Percentiles rank a stretch among this genome's conserved stretches.
phyloP scores from a whole-genome alignment of 1,140 invertebrate genomes.

The Megathymus violae region DNA sequence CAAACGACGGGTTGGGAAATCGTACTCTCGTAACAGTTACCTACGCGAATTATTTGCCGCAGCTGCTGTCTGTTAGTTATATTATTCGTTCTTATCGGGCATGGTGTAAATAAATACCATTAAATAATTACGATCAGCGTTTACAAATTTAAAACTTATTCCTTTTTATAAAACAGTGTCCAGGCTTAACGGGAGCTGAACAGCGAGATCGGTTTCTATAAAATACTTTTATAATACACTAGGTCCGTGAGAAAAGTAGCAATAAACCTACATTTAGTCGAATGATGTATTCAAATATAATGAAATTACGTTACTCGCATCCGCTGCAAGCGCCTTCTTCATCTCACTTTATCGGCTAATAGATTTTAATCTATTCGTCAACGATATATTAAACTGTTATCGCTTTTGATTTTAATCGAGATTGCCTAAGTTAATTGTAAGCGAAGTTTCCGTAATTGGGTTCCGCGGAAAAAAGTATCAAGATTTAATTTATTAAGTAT shows the following conservation, averaged over 20 bases:
- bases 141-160: slow-evolving; percentile 8
- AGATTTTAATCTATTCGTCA: slow-evolving; percentile 80
- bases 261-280: slow-evolving; percentile 82
- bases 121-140: neutral
- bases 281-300: slow-evolving; percentile 82
- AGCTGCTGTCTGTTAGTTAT: slow-evolving; percentile 49
- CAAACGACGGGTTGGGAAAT: slow-evolving; percentile 57
- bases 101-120: neutral
- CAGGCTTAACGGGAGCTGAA: slow-evolving; percentile 46
- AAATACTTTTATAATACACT: slow-evolving; percentile 78
- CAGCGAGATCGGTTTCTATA: slow-evolving; percentile 79
- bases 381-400: slow-evolving; percentile 75
- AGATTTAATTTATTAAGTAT: neutral
- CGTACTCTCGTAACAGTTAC: slow-evolving; percentile 48
- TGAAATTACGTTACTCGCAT: slow-evolving; percentile 76
- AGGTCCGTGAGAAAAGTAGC: slow-evolving; percentile 82
- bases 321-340: slow-evolving; percentile 76
- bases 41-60: slow-evolving; percentile 57
- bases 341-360: slow-evolving; percentile 66
- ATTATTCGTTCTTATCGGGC: slow-evolving; percentile 38
- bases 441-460: slow-evolving; percentile 33
- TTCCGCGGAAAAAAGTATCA: slow-evolving; percentile 2
- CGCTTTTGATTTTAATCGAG: slow-evolving; percentile 67
- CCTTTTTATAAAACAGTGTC: slow-evolving; percentile 5
- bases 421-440: slow-evolving; percentile 53